Evolutionary conservation across 2,888 invertebrate species (phyloP).

Genomic region (Synergus gifuensis): DNA sequence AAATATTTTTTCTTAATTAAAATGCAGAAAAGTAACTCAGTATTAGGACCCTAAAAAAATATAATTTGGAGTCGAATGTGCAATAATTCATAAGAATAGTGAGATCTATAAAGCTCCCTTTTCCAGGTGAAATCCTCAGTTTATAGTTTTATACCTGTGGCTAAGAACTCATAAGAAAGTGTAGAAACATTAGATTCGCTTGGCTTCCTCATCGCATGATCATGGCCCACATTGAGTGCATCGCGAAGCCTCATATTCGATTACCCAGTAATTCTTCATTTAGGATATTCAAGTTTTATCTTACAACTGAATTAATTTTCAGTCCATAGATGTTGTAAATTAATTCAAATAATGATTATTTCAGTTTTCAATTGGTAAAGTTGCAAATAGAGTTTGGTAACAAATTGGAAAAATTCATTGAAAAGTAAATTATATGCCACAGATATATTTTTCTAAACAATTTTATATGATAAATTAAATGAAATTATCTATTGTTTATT

Average conservation of each 20-base stretch:
- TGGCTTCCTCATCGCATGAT: conserved; percentile 57
- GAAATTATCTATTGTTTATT: no score
- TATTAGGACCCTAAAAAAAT: not conserved
- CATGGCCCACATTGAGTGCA: conserved; percentile 55
- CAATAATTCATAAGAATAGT: not conserved
- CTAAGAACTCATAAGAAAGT: conserved; percentile 64
- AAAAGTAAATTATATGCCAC: no score
- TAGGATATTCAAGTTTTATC: not conserved
- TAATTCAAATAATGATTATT: no score
- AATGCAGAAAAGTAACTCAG: not conserved
- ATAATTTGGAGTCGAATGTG: not conserved
- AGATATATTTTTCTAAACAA: no score
- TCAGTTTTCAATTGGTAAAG: no score
- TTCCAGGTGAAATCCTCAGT: not conserved
- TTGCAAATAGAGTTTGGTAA: no score
- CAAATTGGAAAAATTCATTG: no score
- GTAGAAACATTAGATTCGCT: conserved; percentile 65
- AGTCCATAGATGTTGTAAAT: no score
- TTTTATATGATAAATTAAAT: no score
- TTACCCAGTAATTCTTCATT: not conserved
- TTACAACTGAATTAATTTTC: not conserved
- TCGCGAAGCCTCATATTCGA: conserved; percentile 1
- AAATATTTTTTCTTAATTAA: not conserved
- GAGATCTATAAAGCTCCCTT: not conserved
- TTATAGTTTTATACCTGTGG: not conserved